A percentile compares a stretch with the other conserved stretches of the same genome.
phyloP scores from a whole-genome alignment of 2,797 vertebrate species.

The Periparus ater region DNA sequence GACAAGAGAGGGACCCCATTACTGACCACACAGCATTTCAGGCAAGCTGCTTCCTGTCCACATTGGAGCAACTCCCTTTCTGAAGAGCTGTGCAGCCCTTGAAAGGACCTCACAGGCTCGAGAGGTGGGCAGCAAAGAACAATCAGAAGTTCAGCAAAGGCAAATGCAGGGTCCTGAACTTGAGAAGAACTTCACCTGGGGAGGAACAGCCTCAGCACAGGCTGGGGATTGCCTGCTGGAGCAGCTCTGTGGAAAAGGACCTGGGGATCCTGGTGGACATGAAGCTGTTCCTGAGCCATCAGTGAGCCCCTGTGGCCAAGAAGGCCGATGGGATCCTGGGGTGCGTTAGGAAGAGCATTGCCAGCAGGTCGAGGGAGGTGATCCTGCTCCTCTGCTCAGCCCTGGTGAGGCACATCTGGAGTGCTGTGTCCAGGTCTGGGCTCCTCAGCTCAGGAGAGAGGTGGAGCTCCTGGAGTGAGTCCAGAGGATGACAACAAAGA shows the following conservation, averaged over 20 bases:
- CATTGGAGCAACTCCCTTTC: neutral
- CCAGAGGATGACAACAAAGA: neutral
- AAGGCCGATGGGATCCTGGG: neutral
- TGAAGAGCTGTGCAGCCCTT: neutral
- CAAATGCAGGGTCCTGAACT: neutral
- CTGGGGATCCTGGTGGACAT: neutral
- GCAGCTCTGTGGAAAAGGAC: neutral
- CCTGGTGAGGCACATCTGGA: neutral
- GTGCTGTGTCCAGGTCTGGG: neutral
- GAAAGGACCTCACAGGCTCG: neutral
- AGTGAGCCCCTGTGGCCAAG: neutral
- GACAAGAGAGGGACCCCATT: rapidly evolving
- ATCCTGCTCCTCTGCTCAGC: neutral
- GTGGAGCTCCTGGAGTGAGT: rapidly evolving
- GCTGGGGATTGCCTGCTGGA: neutral
- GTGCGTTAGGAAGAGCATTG: neutral
- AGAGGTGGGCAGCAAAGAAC: neutral
- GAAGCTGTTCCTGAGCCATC: neutral
- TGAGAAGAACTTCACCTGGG: neutral
- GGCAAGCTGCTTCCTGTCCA: neutral
- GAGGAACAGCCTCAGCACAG: neutral
- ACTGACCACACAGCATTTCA: rapidly evolving
- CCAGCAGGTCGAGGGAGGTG: neutral
- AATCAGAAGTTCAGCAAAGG: neutral
- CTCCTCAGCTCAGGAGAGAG: neutral